Conservation (phyloP, 2,113 vertebrate genomes). For the Gnathonemus echidnorhynchus region DNA sequence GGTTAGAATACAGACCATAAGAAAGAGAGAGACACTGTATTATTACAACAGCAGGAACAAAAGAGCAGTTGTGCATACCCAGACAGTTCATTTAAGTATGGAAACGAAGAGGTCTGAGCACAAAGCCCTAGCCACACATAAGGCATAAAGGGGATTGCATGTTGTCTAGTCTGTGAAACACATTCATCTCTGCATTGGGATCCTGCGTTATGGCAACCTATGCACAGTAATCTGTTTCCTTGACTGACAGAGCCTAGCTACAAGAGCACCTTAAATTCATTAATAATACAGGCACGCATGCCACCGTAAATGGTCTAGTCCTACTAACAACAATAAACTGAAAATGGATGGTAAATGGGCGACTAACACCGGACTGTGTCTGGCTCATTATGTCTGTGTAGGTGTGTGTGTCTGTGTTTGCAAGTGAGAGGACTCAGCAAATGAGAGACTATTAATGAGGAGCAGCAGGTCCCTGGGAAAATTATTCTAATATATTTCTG, state of each 20-base stretch:
- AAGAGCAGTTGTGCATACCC: neutral
- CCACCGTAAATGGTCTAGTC: neutral
- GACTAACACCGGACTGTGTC: neutral
- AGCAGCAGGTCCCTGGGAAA: neutral
- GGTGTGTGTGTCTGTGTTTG: neutral
- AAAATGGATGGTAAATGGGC: neutral
- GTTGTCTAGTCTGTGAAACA: neutral
- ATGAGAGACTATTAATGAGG: constrained; percentile 1
- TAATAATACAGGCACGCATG: neutral
- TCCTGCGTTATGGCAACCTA: neutral
- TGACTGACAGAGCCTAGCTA: neutral
- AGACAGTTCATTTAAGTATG: neutral
- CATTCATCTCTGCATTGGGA: neutral
- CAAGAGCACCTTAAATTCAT: neutral
- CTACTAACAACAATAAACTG: neutral
- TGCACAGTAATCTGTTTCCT: neutral
- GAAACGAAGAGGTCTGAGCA: neutral
- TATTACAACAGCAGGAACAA: neutral
- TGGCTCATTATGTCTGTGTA: neutral
- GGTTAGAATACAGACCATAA: neutral
- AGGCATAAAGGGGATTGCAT: neutral
- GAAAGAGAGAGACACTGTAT: neutral
- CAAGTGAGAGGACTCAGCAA: neutral
- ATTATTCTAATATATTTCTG: constrained; percentile 8
- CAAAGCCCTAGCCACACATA: neutral